Conservation (phyloP, 2,113 vertebrate genomes). For the Toxostoma redivivum region DNA sequence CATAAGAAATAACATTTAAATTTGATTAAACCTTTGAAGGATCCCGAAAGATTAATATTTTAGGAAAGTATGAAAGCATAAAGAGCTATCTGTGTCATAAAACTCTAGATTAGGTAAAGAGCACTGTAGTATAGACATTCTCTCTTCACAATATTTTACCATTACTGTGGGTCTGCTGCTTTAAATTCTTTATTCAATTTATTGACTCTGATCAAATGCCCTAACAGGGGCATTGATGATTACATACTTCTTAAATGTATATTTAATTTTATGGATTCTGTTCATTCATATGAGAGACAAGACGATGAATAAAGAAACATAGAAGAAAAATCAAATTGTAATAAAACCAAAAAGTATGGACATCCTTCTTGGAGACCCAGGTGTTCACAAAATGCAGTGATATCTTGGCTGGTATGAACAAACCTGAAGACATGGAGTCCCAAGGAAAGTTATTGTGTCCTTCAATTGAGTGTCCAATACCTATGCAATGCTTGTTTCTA, state of each 20-base stretch:
- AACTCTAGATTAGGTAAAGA: background rate
- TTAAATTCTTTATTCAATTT: background rate
- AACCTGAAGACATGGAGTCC: background rate
- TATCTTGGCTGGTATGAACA: background rate
- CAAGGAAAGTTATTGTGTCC: background rate
- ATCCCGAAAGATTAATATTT: background rate
- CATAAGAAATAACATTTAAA: background rate
- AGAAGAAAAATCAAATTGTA: background rate
- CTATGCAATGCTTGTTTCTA: background rate
- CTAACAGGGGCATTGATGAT: background rate
- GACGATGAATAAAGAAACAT: background rate
- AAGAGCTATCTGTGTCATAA: background rate
- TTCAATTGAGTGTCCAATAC: background rate
- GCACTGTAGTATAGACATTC: background rate
- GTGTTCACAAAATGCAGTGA: background rate
- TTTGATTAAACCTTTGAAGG: slow-evolving; percentile 1
- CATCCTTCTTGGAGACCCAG: background rate
- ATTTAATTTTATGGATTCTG: background rate
- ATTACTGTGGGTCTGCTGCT: background rate
- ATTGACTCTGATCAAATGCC: background rate
- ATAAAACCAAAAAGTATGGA: background rate
- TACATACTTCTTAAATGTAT: background rate
- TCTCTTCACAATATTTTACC: background rate
- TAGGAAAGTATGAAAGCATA: background rate
- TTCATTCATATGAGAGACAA: background rate